Conservation (phyloP, 2,888 invertebrate species). For the Cancer borealis region DNA sequence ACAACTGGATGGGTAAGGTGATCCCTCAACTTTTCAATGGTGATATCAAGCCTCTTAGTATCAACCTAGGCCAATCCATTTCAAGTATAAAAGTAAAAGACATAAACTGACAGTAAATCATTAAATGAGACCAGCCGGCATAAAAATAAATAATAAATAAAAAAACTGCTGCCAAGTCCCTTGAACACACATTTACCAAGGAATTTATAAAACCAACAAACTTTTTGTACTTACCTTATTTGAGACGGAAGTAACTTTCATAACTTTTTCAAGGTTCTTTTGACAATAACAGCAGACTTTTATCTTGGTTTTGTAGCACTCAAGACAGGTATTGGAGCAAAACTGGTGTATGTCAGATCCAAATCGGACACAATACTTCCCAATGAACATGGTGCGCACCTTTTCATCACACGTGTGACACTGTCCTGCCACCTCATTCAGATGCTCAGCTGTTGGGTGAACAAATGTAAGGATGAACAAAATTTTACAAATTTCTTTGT, state of each 20-base stretch:
- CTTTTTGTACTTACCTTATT: conserved; percentile 65
- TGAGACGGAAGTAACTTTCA: conserved; percentile 64
- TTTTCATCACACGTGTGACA: conserved; percentile 84
- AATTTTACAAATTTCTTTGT: background rate
- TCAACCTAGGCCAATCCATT: too few species aligned
- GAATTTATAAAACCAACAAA: background rate
- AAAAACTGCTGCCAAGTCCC: too few species aligned
- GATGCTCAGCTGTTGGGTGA: conserved; percentile 68
- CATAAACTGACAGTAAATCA: too few species aligned
- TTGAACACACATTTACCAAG: background rate
- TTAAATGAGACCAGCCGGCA: too few species aligned
- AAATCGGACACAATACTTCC: conserved; percentile 95
- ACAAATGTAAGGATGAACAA: background rate
- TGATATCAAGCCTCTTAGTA: too few species aligned
- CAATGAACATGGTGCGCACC: conserved; percentile 89
- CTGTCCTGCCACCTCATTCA: conserved; percentile 71
- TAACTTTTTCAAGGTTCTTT: conserved; percentile 85
- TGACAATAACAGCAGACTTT: conserved; percentile 97
- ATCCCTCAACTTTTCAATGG: too few species aligned
- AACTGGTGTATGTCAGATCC: conserved; percentile 95
- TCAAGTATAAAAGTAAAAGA: too few species aligned
- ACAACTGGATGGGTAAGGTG: too few species aligned
- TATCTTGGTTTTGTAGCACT: conserved; percentile 92
- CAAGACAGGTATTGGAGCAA: conserved; percentile 91
- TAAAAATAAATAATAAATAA: too few species aligned